A percentile compares a stretch with the other conserved stretches of the same genome.
Conservation (phyloP, 2,797 vertebrate species). For the Ataeniobius toweri region DNA sequence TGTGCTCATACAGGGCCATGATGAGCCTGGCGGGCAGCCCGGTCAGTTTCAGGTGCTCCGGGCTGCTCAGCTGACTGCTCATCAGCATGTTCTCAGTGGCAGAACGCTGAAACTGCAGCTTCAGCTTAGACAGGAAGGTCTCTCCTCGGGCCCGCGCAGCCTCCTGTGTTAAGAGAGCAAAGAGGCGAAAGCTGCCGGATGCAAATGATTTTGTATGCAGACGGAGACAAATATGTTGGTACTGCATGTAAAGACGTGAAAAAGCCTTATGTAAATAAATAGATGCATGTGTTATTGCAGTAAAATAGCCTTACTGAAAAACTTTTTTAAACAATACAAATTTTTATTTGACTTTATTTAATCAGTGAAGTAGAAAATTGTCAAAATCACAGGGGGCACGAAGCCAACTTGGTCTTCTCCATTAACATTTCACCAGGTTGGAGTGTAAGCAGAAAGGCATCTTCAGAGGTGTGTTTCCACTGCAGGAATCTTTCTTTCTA, state of each 20-base stretch:
- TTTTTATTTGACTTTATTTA: neutral
- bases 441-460: neutral
- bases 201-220: neutral
- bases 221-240: neutral
- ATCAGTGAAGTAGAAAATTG: neutral
- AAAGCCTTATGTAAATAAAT: neutral
- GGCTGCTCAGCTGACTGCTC: slow-evolving; percentile 76
- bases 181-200: neutral
- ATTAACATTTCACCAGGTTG: neutral
- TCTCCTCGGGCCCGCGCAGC: slow-evolving; percentile 75
- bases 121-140: slow-evolving; percentile 85
- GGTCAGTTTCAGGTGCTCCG: slow-evolving; percentile 82
- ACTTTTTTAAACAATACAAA: neutral
- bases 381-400: neutral
- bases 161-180: slow-evolving; percentile 59
- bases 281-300: neutral
- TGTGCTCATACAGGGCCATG: slow-evolving; percentile 88
- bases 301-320: neutral
- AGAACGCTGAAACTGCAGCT: slow-evolving; percentile 85
- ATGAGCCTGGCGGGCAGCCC: slow-evolving; percentile 88
- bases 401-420: neutral
- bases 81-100: slow-evolving; percentile 89
- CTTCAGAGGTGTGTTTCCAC: neutral
- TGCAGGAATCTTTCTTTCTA: no score
- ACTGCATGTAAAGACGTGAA: neutral